Percentiles rank a stretch among this genome's conserved stretches.
Conservation (phyloP, 2,888 invertebrate species). For the Rhopalosiphum nymphaeae region DNA sequence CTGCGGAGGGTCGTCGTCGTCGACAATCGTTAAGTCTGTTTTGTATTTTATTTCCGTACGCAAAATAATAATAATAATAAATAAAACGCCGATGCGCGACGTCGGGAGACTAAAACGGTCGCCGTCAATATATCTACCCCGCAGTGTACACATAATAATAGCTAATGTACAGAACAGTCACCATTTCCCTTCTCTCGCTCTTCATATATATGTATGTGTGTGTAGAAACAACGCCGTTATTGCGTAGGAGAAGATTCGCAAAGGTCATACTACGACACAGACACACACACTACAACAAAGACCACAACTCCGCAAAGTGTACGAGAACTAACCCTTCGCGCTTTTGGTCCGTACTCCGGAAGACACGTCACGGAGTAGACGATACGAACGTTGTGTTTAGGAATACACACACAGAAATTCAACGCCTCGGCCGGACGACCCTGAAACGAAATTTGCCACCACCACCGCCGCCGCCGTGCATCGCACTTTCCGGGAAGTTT, state of each 20-base stretch:
- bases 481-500: background rate
- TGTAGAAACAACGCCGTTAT: background rate
- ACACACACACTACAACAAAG: background rate
- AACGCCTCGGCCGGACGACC: background rate
- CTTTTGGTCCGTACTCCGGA: background rate
- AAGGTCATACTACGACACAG: background rate
- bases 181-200: background rate
- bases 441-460: background rate
- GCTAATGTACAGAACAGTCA: background rate
- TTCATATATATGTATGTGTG: background rate
- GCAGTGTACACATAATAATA: constrained; percentile 9
- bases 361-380: constrained; percentile 9
- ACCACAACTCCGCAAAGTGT: background rate
- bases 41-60: constrained; percentile 17
- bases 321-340: background rate
- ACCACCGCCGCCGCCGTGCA: background rate
- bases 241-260: background rate
- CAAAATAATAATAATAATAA: constrained; percentile 39
- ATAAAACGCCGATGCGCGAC: constrained; percentile 8
- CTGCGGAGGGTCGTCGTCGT: constrained; percentile 12
- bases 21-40: background rate
- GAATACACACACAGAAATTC: background rate
- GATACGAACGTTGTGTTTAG: background rate
- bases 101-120: background rate
- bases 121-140: background rate